Conservation (phyloP, 1,140 invertebrate genomes). For the Pseudachorutes palmiensis region DNA sequence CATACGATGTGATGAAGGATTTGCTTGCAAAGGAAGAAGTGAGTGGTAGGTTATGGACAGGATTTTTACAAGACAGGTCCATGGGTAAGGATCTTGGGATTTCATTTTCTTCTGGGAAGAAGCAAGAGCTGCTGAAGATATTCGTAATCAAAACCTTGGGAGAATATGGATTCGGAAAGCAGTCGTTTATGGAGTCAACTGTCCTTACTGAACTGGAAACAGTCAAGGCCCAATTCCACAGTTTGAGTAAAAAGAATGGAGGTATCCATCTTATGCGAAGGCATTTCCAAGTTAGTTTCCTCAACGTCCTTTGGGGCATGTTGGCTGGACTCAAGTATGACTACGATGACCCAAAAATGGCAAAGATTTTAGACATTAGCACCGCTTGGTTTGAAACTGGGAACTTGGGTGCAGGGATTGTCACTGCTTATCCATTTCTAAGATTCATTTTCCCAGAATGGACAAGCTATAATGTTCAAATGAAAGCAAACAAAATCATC, state of each 20-base stretch:
- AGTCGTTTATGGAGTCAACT: slow-evolving; percentile 24
- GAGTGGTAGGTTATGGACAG: slow-evolving; percentile 26
- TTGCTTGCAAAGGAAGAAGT: slow-evolving; percentile 29
- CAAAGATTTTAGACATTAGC: slow-evolving; percentile 20
- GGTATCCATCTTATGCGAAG: slow-evolving; percentile 23
- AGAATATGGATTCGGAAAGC: slow-evolving; percentile 33
- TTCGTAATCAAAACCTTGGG: slow-evolving; percentile 22
- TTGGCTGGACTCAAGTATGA: slow-evolving; percentile 62
- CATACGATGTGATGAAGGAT: slow-evolving; percentile 27
- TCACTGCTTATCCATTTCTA: slow-evolving; percentile 50
- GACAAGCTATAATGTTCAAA: slow-evolving; percentile 56
- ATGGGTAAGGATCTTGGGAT: slow-evolving; percentile 29
- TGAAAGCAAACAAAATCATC: slow-evolving; percentile 9
- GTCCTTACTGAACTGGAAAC: slow-evolving; percentile 25
- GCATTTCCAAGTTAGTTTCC: slow-evolving; percentile 44
- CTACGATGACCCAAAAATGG: slow-evolving; percentile 40
- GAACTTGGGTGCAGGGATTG: slow-evolving; percentile 30
- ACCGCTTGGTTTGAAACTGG: slow-evolving; percentile 29
- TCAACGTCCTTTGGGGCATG: slow-evolving; percentile 80
- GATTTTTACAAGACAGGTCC: slow-evolving; percentile 31
- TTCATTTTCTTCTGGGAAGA: slow-evolving; percentile 22
- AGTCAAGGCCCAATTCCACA: slow-evolving; percentile 1
- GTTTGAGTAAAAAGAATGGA: slow-evolving; percentile 27
- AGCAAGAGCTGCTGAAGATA: slow-evolving; percentile 13
- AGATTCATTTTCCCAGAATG: slow-evolving; percentile 61